Conservation (phyloP, 2,113 vertebrate genomes). For the Terrapene triunguis region DNA sequence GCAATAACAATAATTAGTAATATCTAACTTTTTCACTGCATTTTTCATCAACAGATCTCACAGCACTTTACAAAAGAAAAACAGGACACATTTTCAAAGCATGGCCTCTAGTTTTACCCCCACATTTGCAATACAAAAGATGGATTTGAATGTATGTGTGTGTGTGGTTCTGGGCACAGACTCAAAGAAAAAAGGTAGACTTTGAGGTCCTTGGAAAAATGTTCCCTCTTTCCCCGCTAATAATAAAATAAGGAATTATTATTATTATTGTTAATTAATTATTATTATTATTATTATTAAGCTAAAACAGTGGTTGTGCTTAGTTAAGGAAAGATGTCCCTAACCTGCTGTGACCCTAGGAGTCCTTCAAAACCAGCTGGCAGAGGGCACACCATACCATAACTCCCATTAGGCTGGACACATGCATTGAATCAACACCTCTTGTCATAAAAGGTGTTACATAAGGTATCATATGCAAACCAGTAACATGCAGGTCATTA, state of each 20-base stretch:
- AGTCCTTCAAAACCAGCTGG: too few relatives aligned
- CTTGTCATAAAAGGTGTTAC: too few relatives aligned
- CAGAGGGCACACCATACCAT: too few relatives aligned
- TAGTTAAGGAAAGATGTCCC: not conserved
- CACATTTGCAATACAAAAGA: not conserved
- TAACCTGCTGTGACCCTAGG: not conserved
- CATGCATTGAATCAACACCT: too few relatives aligned
- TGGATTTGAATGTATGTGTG: too few relatives aligned
- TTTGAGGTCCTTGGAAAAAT: not conserved
- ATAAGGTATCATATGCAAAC: too few relatives aligned
- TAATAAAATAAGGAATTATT: too few relatives aligned
- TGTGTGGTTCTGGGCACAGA: not conserved
- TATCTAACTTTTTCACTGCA: not conserved
- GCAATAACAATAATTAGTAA: not conserved
- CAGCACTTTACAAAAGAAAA: not conserved
- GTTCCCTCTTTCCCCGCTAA: not conserved
- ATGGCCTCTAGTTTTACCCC: not conserved
- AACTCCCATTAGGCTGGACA: too few relatives aligned
- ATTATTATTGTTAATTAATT: too few relatives aligned
- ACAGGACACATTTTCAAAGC: not conserved
- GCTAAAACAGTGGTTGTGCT: not conserved
- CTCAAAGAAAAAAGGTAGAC: not conserved
- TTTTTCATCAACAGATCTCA: not conserved
- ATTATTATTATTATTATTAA: too few relatives aligned
- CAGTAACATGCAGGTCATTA: too few relatives aligned